Base-by-base conservation (phyloP, 2,888 invertebrate species). In the Andrena flavipes region DNA sequence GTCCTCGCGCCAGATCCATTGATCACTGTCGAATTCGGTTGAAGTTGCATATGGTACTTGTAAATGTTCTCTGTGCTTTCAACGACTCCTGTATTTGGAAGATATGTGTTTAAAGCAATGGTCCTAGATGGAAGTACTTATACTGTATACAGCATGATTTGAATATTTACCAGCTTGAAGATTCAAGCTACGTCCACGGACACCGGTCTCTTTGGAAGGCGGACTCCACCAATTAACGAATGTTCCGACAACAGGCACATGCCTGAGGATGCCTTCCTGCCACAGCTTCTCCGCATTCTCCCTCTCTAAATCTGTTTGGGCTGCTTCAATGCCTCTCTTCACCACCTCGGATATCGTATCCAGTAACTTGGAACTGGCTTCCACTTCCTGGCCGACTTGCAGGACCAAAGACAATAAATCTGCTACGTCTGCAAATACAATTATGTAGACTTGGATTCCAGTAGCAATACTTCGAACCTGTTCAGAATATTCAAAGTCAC, bases 181-280 rank as follows among this genome's bases (percentile, higher is more conserved):
- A 94, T 98, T 97, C 84, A 98, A 95, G 94, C 96, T 98, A 91
- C 98, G 95, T 65, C 98, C 99, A 93, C 96, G 97, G 87, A 96
- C 97, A 88, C 96, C 97, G 7, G 96, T 95, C 88, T 97, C 97
- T 91, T 97, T 97, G 30, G 96, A 95, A 4, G 97, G 96, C 8
- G 99, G 99, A 67, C 98, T 97, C 97, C 98, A 99, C 99, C 99
- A 99, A 94, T 98, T 98, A 69, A 99, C 97, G 76, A 99, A 96
- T 29, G 98, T 97, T 0, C 99, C 98, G 77, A 99, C 98, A 2
- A 99, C 97, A 0, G 99, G 99, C 87, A 99, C 98, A 89, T 99
- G 98, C 26, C 99, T 95, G 84, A 99, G 95, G 76, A 99, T 96
- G 0, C 99, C 99, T 94, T 99, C 99, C 93, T 98, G 98, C 97